Percentiles rank a stretch among this genome's conserved stretches.
These are phyloP conservation scores for Struthio camelus DNA, from an alignment of 2,113 vertebrate genomes.

Conservation along the genomic window DNA sequence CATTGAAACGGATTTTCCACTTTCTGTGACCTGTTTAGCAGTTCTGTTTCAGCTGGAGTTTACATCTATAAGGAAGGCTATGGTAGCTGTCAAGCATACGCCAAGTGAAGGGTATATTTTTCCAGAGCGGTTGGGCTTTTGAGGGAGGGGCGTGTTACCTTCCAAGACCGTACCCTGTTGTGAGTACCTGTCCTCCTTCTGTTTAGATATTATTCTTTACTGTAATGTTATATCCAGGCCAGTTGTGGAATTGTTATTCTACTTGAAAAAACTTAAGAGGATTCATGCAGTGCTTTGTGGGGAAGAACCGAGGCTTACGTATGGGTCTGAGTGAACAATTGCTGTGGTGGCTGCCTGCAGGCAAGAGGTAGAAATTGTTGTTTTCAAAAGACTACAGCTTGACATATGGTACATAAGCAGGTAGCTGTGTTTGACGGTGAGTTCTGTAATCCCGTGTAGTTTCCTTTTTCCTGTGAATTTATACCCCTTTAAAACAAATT, in stretches of 20 bases:
- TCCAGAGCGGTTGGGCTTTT: neutral
- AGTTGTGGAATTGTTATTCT: constrained; percentile 11
- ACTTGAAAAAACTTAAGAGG: neutral
- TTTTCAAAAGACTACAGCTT: constrained; percentile 5
- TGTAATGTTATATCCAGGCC: neutral
- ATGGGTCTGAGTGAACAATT: constrained; percentile 13
- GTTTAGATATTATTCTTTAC: neutral
- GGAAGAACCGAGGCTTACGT: neutral
- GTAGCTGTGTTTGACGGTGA: neutral
- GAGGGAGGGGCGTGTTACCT: no score
- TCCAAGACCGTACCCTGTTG: neutral
- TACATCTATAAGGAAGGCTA: neutral
- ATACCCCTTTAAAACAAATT: neutral
- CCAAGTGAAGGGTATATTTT: neutral
- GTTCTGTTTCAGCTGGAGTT: neutral
- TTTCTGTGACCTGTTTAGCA: neutral
- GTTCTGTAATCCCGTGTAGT: neutral
- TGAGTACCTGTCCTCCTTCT: neutral
- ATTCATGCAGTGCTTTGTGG: neutral
- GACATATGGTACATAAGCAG: neutral
- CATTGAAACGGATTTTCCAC: neutral
- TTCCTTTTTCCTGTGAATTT: constrained; percentile 2
- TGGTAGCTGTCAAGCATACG: neutral
- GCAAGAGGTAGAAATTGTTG: neutral
- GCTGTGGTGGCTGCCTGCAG: constrained; percentile 2